phyloP scores from a whole-genome alignment of 2,797 vertebrate genomes.

The Malurus leucopterus region DNA sequence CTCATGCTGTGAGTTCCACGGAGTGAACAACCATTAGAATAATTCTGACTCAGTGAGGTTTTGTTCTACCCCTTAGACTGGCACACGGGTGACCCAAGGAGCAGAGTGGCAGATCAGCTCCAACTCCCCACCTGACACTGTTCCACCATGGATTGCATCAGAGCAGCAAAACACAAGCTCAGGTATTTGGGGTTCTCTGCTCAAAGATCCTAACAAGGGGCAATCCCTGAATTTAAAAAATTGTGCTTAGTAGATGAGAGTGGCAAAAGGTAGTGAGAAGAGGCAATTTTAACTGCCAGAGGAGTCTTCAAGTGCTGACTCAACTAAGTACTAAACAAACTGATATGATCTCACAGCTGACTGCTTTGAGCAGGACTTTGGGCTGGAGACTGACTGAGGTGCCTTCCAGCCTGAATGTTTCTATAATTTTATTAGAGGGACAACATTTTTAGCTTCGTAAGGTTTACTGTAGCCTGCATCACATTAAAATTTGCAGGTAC shows the following conservation, averaged over 20 bases:
- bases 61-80: neutral
- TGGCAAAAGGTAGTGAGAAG: neutral
- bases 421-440: neutral
- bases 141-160: neutral
- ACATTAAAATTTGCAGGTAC: neutral
- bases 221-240: neutral
- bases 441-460: neutral
- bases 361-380: neutral
- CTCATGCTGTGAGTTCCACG: neutral
- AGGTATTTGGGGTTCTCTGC: neutral
- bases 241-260: neutral
- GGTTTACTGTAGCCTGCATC: neutral
- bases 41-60: neutral
- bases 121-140: neutral
- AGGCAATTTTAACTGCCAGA: neutral
- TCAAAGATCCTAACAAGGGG: neutral
- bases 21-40: neutral
- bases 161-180: neutral
- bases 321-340: neutral
- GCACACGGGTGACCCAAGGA: neutral
- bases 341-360: neutral
- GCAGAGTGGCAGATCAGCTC: neutral
- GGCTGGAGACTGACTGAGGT: neutral
- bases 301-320: neutral
- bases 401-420: neutral